A percentile compares a stretch with the other conserved stretches of the same genome.
Conservation (phyloP, 2,113 vertebrate species). For the Sylvia atricapilla region DNA sequence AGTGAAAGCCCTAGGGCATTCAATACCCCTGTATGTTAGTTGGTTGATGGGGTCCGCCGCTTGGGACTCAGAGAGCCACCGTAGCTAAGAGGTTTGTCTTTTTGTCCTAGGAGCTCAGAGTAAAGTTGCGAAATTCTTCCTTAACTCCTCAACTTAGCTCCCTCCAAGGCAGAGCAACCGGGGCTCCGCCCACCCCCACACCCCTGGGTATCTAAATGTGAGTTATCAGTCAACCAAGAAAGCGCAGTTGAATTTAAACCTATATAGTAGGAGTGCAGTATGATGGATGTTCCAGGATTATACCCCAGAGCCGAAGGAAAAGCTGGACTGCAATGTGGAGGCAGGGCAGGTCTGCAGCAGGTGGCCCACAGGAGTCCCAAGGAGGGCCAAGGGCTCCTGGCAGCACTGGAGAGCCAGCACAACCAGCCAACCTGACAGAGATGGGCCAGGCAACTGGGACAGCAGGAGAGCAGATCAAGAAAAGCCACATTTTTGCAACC, state of each 20-base stretch:
- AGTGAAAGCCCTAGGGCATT: neutral
- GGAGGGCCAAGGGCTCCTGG: neutral
- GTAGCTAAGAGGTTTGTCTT: too few species aligned
- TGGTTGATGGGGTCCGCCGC: too few species aligned
- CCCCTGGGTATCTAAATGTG: too few species aligned
- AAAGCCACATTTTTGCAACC: slow-evolving; percentile 36
- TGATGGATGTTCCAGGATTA: neutral
- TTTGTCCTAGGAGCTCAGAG: too few species aligned
- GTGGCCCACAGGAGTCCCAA: neutral
- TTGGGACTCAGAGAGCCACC: too few species aligned
- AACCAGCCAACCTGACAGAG: neutral
- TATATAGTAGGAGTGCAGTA: neutral
- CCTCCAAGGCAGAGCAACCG: too few species aligned
- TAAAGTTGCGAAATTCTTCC: too few species aligned
- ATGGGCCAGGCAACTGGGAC: neutral
- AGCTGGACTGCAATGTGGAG: neutral
- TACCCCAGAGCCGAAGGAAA: neutral
- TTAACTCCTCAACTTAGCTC: too few species aligned
- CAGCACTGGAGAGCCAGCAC: neutral
- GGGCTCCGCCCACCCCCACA: too few species aligned
- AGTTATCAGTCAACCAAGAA: neutral
- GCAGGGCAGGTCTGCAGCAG: neutral
- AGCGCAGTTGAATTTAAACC: neutral
- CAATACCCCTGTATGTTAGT: neutral
- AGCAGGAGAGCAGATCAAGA: slow-evolving; percentile 14